A percentile compares a stretch with the other conserved stretches of the same genome.
Conservation (phyloP, 2,888 invertebrate species). For the Ctenicera cuprea region DNA sequence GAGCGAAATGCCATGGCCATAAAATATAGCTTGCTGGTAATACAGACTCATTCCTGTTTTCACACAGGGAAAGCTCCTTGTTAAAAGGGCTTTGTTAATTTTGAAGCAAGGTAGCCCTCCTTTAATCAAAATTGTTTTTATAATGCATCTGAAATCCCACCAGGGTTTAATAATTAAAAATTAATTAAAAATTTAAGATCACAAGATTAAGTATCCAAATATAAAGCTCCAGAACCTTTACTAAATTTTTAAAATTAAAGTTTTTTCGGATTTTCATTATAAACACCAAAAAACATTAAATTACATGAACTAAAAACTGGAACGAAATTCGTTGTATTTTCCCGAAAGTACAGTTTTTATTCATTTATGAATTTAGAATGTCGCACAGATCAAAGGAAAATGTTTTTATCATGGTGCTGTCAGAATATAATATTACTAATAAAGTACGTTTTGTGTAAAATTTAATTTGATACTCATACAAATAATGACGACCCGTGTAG, state of each 20-base stretch:
- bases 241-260: neutral
- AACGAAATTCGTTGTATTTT: neutral
- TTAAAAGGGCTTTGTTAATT: conserved; percentile 29
- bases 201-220: neutral
- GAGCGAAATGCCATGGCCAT: conserved; percentile 42
- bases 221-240: neutral
- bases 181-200: neutral
- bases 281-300: no score
- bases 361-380: conserved; percentile 1
- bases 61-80: conserved; percentile 23
- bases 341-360: neutral
- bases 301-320: no score
- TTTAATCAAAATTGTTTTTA: conserved; percentile 26
- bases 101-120: neutral
- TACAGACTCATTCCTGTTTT: conserved; percentile 29
- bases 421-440: conserved; percentile 18
- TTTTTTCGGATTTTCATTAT: neutral
- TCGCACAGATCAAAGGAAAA: conserved; percentile 18
- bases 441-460: conserved; percentile 13
- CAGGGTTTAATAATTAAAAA: conserved; percentile 9
- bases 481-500: neutral
- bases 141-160: neutral
- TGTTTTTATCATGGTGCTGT: conserved; percentile 8
- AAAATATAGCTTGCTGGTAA: conserved; percentile 32
- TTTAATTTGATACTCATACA: conserved; percentile 15